Conservation (phyloP, 2,888 invertebrate species). For the Lasioglossum zephyrum region DNA sequence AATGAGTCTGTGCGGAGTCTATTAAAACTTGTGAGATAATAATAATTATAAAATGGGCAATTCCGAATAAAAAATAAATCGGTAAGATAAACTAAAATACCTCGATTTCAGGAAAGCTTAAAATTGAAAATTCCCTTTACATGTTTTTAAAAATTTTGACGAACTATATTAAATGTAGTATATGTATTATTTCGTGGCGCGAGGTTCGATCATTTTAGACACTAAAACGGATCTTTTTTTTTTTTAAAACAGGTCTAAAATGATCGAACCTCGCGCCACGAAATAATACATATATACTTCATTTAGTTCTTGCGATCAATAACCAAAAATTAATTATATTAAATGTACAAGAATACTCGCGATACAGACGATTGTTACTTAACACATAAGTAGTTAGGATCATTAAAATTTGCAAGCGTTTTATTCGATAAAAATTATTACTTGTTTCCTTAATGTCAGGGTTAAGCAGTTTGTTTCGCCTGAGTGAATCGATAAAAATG, state of each 20-base stretch:
- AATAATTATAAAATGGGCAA: background rate
- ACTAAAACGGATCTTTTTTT: no score
- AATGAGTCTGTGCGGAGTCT: background rate
- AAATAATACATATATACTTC: no score
- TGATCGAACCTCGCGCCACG: no score
- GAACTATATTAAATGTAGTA: background rate
- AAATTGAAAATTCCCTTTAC: no score
- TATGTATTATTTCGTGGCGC: no score
- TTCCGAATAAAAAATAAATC: background rate
- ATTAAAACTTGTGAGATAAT: background rate
- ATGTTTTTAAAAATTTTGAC: background rate
- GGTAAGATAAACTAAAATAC: background rate
- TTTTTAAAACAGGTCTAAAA: no score
- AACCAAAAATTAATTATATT: no score
- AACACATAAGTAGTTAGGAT: background rate
- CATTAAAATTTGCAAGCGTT: background rate
- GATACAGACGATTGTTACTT: background rate
- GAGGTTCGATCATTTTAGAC: no score
- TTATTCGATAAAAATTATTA: background rate
- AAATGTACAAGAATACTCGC: background rate
- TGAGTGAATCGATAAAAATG: conserved; percentile 1
- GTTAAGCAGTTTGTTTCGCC: background rate
- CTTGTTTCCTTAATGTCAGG: background rate
- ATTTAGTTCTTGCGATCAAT: no score
- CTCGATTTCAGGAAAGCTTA: background rate